Conservation (phyloP, 2,888 invertebrate genomes). For the Drosophila ezoana region DNA sequence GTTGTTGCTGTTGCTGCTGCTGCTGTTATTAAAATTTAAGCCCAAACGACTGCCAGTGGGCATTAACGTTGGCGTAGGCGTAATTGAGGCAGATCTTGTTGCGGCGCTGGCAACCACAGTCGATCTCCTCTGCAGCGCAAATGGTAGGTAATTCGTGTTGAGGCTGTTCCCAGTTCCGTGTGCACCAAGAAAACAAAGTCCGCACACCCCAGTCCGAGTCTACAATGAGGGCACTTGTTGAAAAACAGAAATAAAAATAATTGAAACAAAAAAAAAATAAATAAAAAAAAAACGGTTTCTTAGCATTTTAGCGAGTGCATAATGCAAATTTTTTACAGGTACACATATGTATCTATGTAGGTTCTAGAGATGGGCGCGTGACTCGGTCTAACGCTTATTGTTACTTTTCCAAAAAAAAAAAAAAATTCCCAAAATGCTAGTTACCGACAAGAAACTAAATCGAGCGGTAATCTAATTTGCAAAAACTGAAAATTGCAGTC, state of each 20-base stretch:
- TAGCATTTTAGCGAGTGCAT: slow-evolving; percentile 34
- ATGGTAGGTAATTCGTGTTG: slow-evolving; percentile 83
- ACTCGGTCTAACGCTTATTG: not conserved
- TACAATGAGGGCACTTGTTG: slow-evolving; percentile 39
- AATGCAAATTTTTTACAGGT: slow-evolving; percentile 31
- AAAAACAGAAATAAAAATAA: slow-evolving; percentile 9
- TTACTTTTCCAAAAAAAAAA: too few relatives aligned
- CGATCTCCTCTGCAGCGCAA: slow-evolving; percentile 79
- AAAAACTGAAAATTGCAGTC: too few relatives aligned
- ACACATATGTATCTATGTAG: slow-evolving; percentile 4
- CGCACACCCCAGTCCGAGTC: slow-evolving; percentile 22
- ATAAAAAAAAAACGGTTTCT: slow-evolving; percentile 13
- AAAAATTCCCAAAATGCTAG: too few relatives aligned
- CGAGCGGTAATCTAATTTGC: too few relatives aligned
- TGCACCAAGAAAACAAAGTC: slow-evolving; percentile 29
- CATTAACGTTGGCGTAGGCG: slow-evolving; percentile 23
- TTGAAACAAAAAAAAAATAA: not conserved
- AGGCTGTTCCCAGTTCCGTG: slow-evolving; percentile 64
- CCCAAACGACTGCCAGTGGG: slow-evolving; percentile 29
- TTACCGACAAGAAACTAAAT: too few relatives aligned
- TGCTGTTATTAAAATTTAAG: slow-evolving; percentile 21
- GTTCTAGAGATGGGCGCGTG: slow-evolving; percentile 10
- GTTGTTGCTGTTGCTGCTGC: slow-evolving; percentile 13
- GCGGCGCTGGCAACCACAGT: slow-evolving; percentile 79
- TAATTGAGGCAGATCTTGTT: slow-evolving; percentile 67